Evolutionary conservation across 2,113 vertebrate species (phyloP).

Genomic region (Channa argus): DNA sequence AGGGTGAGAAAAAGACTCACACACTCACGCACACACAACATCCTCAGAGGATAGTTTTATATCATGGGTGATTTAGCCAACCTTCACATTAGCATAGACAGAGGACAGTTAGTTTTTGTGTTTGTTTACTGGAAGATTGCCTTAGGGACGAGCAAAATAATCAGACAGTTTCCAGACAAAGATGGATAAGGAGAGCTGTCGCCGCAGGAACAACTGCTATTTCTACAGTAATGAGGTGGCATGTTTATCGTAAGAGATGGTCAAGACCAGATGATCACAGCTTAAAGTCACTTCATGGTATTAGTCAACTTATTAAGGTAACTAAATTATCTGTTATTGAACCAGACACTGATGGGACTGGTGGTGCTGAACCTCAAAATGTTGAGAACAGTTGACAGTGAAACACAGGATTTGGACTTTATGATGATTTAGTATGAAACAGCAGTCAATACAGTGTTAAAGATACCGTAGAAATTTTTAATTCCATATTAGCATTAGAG

Average conservation of each 20-base stretch:
- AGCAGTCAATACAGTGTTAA: no score
- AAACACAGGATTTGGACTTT: no score
- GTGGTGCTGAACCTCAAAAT: no score
- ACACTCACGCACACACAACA: slow-evolving; percentile 34
- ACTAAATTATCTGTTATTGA: slow-evolving; percentile 5
- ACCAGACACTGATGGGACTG: not conserved
- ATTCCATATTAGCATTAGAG: no score
- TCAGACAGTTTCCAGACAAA: slow-evolving; percentile 56
- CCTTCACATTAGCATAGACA: slow-evolving; percentile 37
- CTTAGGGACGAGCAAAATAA: slow-evolving; percentile 24
- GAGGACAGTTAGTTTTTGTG: slow-evolving; percentile 19
- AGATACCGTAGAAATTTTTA: no score
- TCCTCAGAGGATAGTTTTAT: slow-evolving; percentile 26
- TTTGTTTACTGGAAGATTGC: slow-evolving; percentile 33
- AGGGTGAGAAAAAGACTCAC: slow-evolving; percentile 17
- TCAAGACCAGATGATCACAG: slow-evolving; percentile 41
- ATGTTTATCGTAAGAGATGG: slow-evolving; percentile 28
- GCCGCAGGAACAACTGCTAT: slow-evolving; percentile 40
- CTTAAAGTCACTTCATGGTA: slow-evolving; percentile 6
- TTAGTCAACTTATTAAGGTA: slow-evolving; percentile 1
- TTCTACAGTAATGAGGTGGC: slow-evolving; percentile 52
- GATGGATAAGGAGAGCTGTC: slow-evolving; percentile 48
- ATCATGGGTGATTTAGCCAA: slow-evolving; percentile 37
- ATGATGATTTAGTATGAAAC: no score
- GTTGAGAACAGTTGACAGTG: no score